Evolutionary conservation across 2,888 invertebrate species (phyloP), one percentile per base, ranked within the genome.

Genomic region (Selenia dentaria): DNA sequence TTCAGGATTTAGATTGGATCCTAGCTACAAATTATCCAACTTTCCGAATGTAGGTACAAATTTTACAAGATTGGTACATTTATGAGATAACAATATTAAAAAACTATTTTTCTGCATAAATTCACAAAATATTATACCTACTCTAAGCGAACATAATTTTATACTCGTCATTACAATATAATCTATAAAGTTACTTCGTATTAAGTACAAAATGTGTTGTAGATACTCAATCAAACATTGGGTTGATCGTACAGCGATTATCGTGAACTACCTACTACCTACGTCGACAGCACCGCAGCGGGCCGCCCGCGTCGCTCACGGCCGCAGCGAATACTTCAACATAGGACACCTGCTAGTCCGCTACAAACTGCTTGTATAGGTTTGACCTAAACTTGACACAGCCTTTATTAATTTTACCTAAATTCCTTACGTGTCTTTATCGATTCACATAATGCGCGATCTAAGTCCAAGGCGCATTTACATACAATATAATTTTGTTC

Each of bases 11-110:
- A 89, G 89, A 90, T 90, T 90, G 83, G 80, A 90, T 88, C 88
- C 89, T 90, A 90, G 77, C 89, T 90, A 90, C 80, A 83, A 84
- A 86, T 87, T 85, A 88, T 86, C 76, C 87, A 89, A 90, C 89
- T 90, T 90, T 89, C 89, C 89, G 89, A 89, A 84, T 86, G 85
- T 83, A 86, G 86, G 86, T 87, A 88, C 87, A 86, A 86, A 79
- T 83, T 81, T 85, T 80, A 81, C 86, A 86, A 86, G 88, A 87
- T 88, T 90, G 89, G 89, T 89, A 90, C 88, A 88, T 88, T 85
- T 79, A 86, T 81, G 83, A 89, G 89, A 90, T 86, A 90, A 88
- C 87, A 90, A 88, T 88, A 86, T 90, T 89, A 90, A 87, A 90
- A 90, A 90, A 89, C 88, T 88, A 88, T 87, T 69, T 80, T 86